These are phyloP conservation scores for Manacus vitellinus DNA, from an alignment of 2,113 vertebrate species.

Conservation along the genomic window DNA sequence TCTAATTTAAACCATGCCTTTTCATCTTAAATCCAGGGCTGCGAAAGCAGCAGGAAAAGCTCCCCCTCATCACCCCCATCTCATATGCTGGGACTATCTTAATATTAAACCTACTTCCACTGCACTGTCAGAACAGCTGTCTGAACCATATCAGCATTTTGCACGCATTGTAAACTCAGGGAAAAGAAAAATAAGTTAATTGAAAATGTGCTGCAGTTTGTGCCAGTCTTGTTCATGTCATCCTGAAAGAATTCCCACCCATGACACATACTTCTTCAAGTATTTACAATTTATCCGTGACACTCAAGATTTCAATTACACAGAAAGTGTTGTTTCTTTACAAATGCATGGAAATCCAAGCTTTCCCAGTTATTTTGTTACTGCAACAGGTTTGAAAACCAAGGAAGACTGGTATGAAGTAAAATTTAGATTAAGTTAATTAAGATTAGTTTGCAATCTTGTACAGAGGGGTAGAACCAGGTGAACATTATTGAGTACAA, in stretches of 20 bases:
- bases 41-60: background rate
- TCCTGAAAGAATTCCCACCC: slow-evolving; percentile 3
- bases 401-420: background rate
- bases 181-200: slow-evolving; percentile 32
- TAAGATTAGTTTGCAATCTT: background rate
- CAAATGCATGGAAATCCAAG: background rate
- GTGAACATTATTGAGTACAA: background rate
- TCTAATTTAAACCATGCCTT: background rate
- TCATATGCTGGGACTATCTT: background rate
- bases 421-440: background rate
- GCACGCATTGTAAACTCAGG: background rate
- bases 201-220: background rate
- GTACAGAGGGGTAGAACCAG: background rate
- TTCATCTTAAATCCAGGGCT: background rate
- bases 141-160: slow-evolving; percentile 21
- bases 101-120: background rate
- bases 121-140: background rate
- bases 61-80: background rate
- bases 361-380: background rate
- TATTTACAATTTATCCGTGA: background rate
- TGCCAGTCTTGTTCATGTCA: background rate
- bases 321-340: background rate
- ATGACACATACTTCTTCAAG: background rate
- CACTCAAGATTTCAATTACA: background rate
- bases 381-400: background rate